These are phyloP conservation scores for Dasypogon diadema DNA, from an alignment of 2,888 invertebrate genomes.

Conservation along the genomic window DNA sequence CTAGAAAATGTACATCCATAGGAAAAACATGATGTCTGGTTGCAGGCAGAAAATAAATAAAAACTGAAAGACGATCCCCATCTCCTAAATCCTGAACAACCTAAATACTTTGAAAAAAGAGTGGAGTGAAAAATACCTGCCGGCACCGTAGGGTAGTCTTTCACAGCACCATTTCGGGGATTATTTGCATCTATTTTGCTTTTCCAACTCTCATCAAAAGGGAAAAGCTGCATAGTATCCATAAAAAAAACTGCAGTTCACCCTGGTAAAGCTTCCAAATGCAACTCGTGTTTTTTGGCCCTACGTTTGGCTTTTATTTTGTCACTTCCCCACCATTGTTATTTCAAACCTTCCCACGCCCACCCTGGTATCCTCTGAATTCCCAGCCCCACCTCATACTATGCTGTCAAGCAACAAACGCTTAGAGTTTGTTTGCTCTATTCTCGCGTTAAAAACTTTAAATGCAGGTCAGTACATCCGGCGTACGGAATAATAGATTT, in stretches of 20 bases:
- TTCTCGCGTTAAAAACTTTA: conserved; percentile 24
- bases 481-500: neutral
- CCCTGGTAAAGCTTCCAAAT: neutral
- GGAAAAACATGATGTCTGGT: neutral
- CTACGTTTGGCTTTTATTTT: neutral
- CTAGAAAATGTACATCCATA: neutral
- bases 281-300: conserved; percentile 22
- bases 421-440: conserved; percentile 6
- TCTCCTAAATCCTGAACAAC: neutral
- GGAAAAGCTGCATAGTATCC: no score
- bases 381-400: no score
- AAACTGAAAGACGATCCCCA: neutral
- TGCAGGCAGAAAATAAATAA: conserved; percentile 7
- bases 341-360: neutral
- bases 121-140: neutral
- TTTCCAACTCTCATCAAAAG: no score
- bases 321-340: neutral
- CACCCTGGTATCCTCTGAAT: no score
- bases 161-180: conserved; percentile 5
- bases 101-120: no score
- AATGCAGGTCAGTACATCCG: conserved; percentile 34
- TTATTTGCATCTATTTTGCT: conserved; percentile 22
- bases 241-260: no score
- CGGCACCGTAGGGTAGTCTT: neutral
- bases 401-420: neutral